These are phyloP conservation scores for Poeciliopsis retropinna DNA, from an alignment of 2,113 vertebrate species.

Conservation along the genomic window DNA sequence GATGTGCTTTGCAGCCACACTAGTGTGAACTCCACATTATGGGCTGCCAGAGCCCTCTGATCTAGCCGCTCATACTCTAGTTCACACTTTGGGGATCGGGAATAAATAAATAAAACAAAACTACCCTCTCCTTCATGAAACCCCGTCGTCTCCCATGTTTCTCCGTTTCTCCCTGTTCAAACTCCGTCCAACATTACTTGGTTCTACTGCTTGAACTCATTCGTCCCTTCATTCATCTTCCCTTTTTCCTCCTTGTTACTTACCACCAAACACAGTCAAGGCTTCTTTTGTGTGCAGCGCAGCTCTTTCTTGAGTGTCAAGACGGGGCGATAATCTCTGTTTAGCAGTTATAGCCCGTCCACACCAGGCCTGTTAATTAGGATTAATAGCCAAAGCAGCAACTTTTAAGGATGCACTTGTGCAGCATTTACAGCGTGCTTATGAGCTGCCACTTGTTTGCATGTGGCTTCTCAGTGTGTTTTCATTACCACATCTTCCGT, in stretches of 20 bases:
- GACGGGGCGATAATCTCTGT: constrained; percentile 65
- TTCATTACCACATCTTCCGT: constrained; percentile 42
- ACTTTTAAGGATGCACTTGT: constrained; percentile 71
- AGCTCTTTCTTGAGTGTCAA: constrained; percentile 73
- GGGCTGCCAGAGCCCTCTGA: constrained; percentile 68
- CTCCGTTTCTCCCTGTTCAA: background rate
- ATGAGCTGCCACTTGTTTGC: constrained; percentile 66
- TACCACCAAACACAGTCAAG: constrained; percentile 38
- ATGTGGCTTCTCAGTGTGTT: constrained; percentile 24
- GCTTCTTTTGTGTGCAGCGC: constrained; percentile 62
- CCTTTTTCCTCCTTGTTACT: constrained; percentile 16
- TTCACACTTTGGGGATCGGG: constrained; percentile 64
- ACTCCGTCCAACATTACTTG: constrained; percentile 45
- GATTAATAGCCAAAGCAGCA: constrained; percentile 75
- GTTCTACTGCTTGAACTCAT: constrained; percentile 45
- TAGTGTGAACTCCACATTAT: constrained; percentile 59
- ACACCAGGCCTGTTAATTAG: constrained; percentile 79
- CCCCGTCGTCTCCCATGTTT: constrained; percentile 6
- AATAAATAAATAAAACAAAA: constrained; percentile 50
- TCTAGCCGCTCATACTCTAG: constrained; percentile 68
- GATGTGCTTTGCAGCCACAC: constrained; percentile 57
- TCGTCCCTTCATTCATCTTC: background rate
- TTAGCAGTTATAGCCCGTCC: constrained; percentile 71
- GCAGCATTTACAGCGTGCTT: constrained; percentile 36
- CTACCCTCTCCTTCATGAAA: constrained; percentile 47